These are phyloP conservation scores for Muscicapa adusta DNA, from an alignment of 2,113 vertebrate genomes.

Conservation along the genomic window DNA sequence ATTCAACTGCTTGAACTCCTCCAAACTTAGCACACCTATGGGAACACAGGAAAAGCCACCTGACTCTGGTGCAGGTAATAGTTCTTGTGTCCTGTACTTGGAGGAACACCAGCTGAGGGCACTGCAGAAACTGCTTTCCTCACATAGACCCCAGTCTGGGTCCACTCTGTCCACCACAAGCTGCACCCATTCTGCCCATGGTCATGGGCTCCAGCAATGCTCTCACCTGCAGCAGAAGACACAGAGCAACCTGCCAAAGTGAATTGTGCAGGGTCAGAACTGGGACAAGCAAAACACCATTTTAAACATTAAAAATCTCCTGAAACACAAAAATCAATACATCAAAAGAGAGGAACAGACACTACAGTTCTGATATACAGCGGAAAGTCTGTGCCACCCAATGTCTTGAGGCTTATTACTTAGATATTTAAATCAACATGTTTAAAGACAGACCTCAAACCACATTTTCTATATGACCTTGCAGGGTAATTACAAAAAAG, in stretches of 20 bases:
- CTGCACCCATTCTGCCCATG: fast-evolving
- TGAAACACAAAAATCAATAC: neutral
- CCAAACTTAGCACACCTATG: conserved; percentile 83
- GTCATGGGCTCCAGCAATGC: neutral
- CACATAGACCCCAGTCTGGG: neutral
- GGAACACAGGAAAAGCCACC: neutral
- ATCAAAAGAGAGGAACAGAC: neutral
- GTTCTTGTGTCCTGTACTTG: fast-evolving
- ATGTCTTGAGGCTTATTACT: neutral
- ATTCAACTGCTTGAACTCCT: conserved; percentile 86
- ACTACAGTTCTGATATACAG: neutral
- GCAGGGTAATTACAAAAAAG: neutral
- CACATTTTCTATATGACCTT: neutral
- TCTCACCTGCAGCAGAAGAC: neutral
- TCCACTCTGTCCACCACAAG: neutral
- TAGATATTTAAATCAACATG: neutral
- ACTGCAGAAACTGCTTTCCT: neutral
- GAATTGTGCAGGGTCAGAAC: neutral
- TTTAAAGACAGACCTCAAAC: neutral
- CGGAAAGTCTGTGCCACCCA: neutral
- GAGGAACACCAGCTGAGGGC: neutral
- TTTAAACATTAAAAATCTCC: neutral
- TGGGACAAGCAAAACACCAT: neutral
- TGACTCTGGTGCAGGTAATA: neutral
- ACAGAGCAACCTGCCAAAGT: neutral